Percentiles rank a stretch among this genome's conserved stretches.
These are phyloP conservation scores for Araneus ventricosus DNA, from an alignment of 1,140 invertebrate genomes.

Conservation along the genomic window DNA sequence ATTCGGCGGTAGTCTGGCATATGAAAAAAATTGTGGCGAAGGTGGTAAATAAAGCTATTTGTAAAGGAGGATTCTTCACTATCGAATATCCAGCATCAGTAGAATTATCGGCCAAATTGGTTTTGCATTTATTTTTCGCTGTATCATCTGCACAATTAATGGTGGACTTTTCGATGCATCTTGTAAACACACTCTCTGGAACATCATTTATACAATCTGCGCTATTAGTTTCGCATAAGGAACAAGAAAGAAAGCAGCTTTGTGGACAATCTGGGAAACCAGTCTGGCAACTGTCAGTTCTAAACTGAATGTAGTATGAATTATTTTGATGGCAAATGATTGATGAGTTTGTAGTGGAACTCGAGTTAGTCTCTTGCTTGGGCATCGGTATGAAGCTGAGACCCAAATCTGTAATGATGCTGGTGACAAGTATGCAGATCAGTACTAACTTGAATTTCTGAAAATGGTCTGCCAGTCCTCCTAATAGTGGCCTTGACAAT, in stretches of 20 bases:
- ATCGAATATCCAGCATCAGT: not conserved
- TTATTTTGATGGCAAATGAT: not conserved
- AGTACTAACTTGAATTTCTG: slow-evolving; percentile 77
- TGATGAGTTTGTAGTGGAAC: not conserved
- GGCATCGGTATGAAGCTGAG: slow-evolving; percentile 56
- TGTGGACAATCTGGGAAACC: not conserved
- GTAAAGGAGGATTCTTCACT: slow-evolving; percentile 77
- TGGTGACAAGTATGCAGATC: slow-evolving; percentile 66
- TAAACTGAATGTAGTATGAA: not conserved
- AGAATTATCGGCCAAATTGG: not conserved
- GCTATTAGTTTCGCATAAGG: not conserved
- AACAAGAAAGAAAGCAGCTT: not conserved
- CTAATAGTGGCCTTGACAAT: slow-evolving; percentile 78
- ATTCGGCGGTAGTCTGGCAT: slow-evolving; percentile 80
- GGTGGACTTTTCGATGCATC: not conserved
- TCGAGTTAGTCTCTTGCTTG: not conserved
- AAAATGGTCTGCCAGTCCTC: slow-evolving; percentile 79
- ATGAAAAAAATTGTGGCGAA: slow-evolving; percentile 75
- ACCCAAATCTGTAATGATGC: slow-evolving; percentile 32
- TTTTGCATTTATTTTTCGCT: not conserved
- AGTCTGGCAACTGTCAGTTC: not conserved
- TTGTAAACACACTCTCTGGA: not conserved
- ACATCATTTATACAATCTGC: not conserved
- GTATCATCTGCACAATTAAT: not conserved
- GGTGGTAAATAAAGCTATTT: slow-evolving; percentile 76